Evolutionary conservation across 2,888 invertebrate species (phyloP).

Genomic region (Rhagonycha fulva): DNA sequence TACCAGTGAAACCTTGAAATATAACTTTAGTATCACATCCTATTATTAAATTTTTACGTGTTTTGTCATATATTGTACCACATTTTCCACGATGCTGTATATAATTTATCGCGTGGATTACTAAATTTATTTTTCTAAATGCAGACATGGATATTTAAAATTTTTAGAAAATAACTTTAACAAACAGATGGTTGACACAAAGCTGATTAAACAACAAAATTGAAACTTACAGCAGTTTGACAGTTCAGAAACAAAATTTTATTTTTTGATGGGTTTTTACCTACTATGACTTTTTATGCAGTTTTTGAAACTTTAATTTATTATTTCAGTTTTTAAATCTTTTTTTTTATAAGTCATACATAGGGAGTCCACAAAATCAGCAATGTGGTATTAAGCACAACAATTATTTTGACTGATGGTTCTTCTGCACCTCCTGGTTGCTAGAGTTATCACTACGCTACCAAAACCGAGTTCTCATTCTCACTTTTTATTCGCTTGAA

Average conservation of each 20-base stretch:
- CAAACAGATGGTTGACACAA: neutral
- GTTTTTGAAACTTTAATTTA: too few species aligned
- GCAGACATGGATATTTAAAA: neutral
- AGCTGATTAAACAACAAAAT: neutral
- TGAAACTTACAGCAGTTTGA: neutral
- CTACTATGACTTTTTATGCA: neutral
- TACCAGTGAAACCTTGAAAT: constrained; percentile 82
- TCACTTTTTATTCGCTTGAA: too few species aligned
- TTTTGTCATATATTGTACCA: constrained; percentile 26
- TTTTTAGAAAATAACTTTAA: neutral
- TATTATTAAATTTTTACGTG: constrained; percentile 37
- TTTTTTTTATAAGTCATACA: too few species aligned
- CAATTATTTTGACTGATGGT: too few species aligned
- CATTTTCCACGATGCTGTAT: neutral
- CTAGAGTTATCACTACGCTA: too few species aligned
- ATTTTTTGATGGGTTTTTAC: neutral
- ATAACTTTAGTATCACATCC: constrained; percentile 68
- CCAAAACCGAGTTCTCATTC: too few species aligned
- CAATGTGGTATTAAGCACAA: too few species aligned
- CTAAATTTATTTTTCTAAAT: neutral
- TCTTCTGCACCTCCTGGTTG: too few species aligned
- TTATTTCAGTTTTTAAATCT: too few species aligned
- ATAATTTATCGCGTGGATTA: neutral
- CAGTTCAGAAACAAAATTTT: neutral
- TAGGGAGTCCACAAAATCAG: too few species aligned